Base-by-base conservation (phyloP, 2,888 invertebrate species). In the Leucoma salicis region DNA sequence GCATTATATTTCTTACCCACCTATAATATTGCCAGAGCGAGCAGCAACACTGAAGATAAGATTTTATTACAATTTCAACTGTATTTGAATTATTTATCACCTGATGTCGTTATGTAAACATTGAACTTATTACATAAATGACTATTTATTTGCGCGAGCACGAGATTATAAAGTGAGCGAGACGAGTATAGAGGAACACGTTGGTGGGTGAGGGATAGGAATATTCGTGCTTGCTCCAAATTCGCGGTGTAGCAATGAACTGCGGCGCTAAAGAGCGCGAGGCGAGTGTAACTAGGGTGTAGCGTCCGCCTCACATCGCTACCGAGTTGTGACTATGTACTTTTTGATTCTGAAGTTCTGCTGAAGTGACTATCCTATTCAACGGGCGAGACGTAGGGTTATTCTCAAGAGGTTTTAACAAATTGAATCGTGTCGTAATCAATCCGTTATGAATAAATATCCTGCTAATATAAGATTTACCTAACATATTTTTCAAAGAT, bases 221-320 rank as follows among this genome's bases (percentile, higher is more conserved):
- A 57, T 68, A 70, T 63, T 73, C 63, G 70, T 68, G 78, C 73
- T 77, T 79, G 82, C 71, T 76, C 84, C 72, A 82, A 86, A 80
- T 85, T 68, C 75, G 74, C 76, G 78, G 74, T 74, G 73, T 70
- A 66, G 58, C 65, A 70, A 70, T 68, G 61, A 73, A 71, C 66
- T 77, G 77, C 72, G 74, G 74, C 77, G 79, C 78, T 80, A 76
- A 74, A 74, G 78, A 80, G 78, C 79, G 80, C 79, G 72, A 70
- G 70, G 72, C 70, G 59, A 65, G 63, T 67, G 60, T 64, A 66
- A 60, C 63, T 56, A 67, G 74, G 72, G 64, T 67, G 63, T 68
- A 64, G 76, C 87, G 87, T 78, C 84, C 85, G 82, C 66, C 80
- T 85, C 82, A 84, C 88, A 87, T 88, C 88, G 87, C 88, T 82